phyloP scores from a whole-genome alignment of 2,113 vertebrate genomes.

The Sylvilagus bachmani region DNA sequence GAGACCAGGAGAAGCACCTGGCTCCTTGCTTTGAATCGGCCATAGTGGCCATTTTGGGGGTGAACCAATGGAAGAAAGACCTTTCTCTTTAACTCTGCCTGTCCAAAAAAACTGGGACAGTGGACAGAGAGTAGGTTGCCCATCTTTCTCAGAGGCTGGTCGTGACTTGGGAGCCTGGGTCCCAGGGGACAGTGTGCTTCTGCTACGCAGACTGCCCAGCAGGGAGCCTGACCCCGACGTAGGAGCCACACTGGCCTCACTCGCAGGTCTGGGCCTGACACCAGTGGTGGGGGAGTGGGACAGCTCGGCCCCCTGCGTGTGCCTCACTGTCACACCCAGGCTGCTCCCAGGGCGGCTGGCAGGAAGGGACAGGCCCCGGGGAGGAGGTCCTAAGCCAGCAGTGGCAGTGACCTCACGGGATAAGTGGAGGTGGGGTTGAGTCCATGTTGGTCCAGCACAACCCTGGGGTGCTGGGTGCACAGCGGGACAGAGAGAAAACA shows the following conservation, averaged over 20 bases:
- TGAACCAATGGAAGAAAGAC: too few relatives aligned
- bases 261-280: background rate
- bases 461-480: background rate
- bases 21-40: too few relatives aligned
- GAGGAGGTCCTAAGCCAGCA: background rate
- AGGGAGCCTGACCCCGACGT: accelerated
- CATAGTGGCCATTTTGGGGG: too few relatives aligned
- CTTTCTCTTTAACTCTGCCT: too few relatives aligned
- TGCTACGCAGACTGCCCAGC: background rate
- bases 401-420: background rate
- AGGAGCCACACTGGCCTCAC: background rate
- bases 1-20: too few relatives aligned
- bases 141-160: background rate
- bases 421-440: background rate
- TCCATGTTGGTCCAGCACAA: background rate
- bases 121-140: background rate
- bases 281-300: too few relatives aligned
- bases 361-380: background rate
- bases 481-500: background rate
- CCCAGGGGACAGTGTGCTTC: background rate
- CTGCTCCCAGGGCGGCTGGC: background rate
- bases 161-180: background rate
- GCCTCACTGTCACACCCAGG: background rate
- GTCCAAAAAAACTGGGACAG: background rate
- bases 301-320: too few relatives aligned